These are phyloP conservation scores for Euplexia lucipara DNA, from an alignment of 2,888 invertebrate genomes.

Conservation along the genomic window DNA sequence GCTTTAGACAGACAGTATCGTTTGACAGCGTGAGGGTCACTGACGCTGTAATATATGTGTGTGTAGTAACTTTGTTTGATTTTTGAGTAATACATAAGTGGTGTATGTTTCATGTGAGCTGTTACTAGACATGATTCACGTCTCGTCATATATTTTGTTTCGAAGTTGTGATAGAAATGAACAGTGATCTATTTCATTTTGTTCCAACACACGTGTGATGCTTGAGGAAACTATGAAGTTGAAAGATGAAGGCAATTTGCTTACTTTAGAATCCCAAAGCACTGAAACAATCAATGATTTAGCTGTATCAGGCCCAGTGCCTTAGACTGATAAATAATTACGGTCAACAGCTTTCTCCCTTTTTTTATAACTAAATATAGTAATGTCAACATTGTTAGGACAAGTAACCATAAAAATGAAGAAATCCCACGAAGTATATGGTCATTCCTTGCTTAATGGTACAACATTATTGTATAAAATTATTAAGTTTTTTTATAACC, in stretches of 20 bases:
- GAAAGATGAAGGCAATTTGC: not conserved
- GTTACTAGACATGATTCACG: too few relatives aligned
- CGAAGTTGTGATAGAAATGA: not conserved
- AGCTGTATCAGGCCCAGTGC: not conserved
- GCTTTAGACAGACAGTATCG: not conserved
- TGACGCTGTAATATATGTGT: too few relatives aligned
- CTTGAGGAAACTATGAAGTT: not conserved
- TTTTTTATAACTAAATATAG: not conserved
- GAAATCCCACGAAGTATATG: not conserved
- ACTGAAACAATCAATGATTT: not conserved
- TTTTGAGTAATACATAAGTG: too few relatives aligned
- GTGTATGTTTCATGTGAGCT: too few relatives aligned
- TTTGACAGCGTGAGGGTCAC: too few relatives aligned
- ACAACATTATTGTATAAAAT: constrained; percentile 5
- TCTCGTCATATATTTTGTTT: not conserved
- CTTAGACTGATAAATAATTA: not conserved
- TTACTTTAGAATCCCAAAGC: not conserved
- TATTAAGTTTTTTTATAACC: not conserved
- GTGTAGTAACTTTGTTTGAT: too few relatives aligned
- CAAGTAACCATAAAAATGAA: not conserved
- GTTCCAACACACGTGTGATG: not conserved
- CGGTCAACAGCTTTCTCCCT: not conserved
- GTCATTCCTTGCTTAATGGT: not conserved
- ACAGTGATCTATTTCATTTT: not conserved
- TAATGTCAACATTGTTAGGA: constrained; percentile 14